Percentiles rank a stretch among this genome's conserved stretches.
phyloP scores from a whole-genome alignment of 2,888 invertebrate genomes.

The Trachelus tabidus region DNA sequence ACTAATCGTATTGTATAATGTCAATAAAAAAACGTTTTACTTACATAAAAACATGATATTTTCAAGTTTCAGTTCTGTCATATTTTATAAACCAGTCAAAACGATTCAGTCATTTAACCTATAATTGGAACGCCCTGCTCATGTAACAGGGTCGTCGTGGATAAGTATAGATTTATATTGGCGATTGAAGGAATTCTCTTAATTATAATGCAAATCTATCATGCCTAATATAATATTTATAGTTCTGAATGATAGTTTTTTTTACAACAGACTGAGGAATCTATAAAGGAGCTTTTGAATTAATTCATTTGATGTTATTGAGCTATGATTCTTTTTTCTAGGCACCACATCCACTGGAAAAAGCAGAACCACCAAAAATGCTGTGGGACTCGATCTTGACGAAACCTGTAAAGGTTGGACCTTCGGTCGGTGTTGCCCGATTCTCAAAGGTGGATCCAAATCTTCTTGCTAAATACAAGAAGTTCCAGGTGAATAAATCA shows the following conservation, averaged over 20 bases:
- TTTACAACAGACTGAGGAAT: neutral
- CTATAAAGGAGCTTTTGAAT: neutral
- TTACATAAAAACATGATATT: neutral
- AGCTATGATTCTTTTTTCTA: slow-evolving; percentile 20
- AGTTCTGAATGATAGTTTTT: neutral
- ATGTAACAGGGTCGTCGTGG: neutral
- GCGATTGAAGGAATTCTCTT: neutral
- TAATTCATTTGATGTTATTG: neutral
- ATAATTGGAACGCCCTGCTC: neutral
- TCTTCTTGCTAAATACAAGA: slow-evolving; percentile 2
- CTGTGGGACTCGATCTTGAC: slow-evolving; percentile 10
- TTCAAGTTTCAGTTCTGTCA: neutral
- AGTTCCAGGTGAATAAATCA: slow-evolving; percentile 25
- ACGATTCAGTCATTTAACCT: neutral
- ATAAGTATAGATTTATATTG: neutral
- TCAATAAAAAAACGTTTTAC: neutral
- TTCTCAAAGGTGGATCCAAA: slow-evolving; percentile 12
- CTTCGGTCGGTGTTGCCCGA: neutral
- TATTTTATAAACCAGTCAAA: neutral
- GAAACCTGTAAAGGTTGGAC: slow-evolving; percentile 12
- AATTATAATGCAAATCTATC: neutral
- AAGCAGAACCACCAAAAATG: slow-evolving; percentile 22
- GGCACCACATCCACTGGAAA: slow-evolving; percentile 39
- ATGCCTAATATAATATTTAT: neutral
- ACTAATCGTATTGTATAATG: neutral